These are phyloP conservation scores for Zonotrichia leucophrys DNA, from an alignment of 2,113 vertebrate genomes.

Conservation along the genomic window DNA sequence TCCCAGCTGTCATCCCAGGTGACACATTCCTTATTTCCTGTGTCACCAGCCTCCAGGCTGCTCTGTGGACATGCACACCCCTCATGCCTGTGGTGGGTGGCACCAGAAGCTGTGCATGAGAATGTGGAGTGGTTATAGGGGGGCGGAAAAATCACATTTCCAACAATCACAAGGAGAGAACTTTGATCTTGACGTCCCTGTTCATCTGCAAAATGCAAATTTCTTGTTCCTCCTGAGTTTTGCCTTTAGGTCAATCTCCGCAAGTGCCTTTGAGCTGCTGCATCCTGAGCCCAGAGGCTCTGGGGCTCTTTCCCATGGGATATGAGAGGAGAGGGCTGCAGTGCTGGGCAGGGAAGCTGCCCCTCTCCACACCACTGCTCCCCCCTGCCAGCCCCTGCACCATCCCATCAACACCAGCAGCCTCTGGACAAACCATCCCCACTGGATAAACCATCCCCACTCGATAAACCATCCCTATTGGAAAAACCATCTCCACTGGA, in stretches of 20 bases:
- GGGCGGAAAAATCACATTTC: rapidly evolving
- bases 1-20: neutral
- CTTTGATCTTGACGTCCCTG: neutral
- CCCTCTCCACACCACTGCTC: neutral
- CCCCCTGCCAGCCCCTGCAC: neutral
- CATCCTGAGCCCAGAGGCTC: neutral
- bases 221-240: neutral
- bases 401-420: neutral
- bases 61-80: rapidly evolving
- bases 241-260: neutral
- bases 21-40: neutral
- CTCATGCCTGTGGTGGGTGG: rapidly evolving
- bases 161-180: rapidly evolving
- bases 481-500: too few species aligned
- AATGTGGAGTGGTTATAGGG: rapidly evolving
- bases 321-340: neutral
- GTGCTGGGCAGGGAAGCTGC: neutral
- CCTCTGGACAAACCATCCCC: neutral
- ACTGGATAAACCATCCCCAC: neutral
- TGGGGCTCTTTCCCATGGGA: neutral
- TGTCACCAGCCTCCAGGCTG: neutral
- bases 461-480: rapidly evolving
- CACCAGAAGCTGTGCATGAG: neutral
- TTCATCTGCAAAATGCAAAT: neutral
- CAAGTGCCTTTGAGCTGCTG: neutral